Conservation (phyloP, 2,888 invertebrate species). For the Saturnia japonica region DNA sequence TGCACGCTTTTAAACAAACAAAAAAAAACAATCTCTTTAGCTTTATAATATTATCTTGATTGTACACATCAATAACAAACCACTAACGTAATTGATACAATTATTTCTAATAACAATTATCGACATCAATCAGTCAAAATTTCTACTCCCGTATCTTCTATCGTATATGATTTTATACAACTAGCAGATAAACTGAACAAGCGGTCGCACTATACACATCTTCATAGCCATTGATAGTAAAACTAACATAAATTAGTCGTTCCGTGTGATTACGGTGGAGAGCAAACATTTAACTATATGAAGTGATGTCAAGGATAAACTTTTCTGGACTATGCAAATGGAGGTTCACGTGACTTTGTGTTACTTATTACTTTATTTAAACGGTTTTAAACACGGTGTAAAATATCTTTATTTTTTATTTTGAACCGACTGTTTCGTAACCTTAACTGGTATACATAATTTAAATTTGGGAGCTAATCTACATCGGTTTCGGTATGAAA, state of each 20-base stretch:
- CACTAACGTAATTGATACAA: background rate
- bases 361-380: background rate
- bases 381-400: no score
- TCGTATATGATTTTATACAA: background rate
- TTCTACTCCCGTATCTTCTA: background rate
- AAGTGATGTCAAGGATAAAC: background rate
- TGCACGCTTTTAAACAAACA: background rate
- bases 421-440: no score
- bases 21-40: background rate
- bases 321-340: background rate
- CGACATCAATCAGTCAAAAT: background rate
- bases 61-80: no score
- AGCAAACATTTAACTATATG: background rate
- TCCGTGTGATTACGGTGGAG: background rate
- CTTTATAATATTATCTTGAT: background rate
- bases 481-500: no score
- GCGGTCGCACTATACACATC: background rate
- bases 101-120: no score
- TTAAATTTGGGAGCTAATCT: no score
- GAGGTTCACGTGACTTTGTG: no score
- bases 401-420: no score
- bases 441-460: no score
- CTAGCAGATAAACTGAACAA: background rate
- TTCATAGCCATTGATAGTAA: background rate
- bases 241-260: slow-evolving; percentile 7